Evolutionary conservation across 2,797 vertebrate species (phyloP), one percentile per base, ranked within the genome.

Genomic region (Melanotaenia trifasciata): DNA sequence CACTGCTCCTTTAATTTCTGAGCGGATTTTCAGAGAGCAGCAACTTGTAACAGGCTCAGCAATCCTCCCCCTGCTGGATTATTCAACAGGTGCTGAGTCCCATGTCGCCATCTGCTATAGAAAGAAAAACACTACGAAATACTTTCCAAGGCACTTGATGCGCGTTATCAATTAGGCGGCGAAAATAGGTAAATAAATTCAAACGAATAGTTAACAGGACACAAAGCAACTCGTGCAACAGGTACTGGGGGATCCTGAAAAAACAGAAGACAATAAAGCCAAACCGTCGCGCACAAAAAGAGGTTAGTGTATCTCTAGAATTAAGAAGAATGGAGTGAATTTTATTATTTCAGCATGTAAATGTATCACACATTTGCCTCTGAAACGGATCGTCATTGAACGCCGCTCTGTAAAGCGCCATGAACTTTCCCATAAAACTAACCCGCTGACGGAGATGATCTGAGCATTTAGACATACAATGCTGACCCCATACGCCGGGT

Each of bases 11-110:
- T 95, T 94, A 93, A 94, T 81, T 83, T 80, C 69, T 92, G 90
- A 93, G 89, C 84, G 84, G 88, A 86, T 91, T 90, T 86, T 57
- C 72, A 86, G 79, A 73, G 71, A 83, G 78, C 85, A 90, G 67
- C 87, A 86, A 89, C 87, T 85, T 84, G 83, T 76, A 83, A 78
- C 83, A 65, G 84, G 89, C 89, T 89, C 86, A 81, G 64, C 38
- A 92, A 88, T 90, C 93, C 94, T 93, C 94, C 93, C 91, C 85
- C 80, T 90, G 70, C 89, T 95, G 91, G 93, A 96, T 96, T 95
- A 96, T 96, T 95, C 87, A 95, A 88, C 92, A 93, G 87, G 90
- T 85, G 84, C 83, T 83, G 32, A 87, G 90, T 89, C 83, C 92
- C 88, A 83, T 76, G 86, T 88, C 87, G 89, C 90, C 90, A 92